Evolutionary conservation across 1,140 invertebrate genomes (phyloP).

Genomic region (Thalassaphorura encarpata): DNA sequence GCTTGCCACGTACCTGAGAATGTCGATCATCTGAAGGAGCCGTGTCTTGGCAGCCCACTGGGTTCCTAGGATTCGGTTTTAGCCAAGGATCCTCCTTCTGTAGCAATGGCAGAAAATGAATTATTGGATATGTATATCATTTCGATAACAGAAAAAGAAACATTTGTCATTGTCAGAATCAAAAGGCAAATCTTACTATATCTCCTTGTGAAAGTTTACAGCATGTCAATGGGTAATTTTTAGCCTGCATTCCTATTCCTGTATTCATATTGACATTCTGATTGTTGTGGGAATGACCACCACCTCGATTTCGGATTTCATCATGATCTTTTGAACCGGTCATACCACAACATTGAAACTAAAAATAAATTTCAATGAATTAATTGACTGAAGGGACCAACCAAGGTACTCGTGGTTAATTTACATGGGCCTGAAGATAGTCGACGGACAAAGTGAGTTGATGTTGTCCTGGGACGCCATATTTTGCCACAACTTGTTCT

Average conservation of each 20-base stretch:
- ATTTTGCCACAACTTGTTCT: conserved; percentile 39
- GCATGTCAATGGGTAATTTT: no score
- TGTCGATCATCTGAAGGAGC: conserved; percentile 38
- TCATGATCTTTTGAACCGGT: no score
- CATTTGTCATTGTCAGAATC: no score
- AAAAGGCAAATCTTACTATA: no score
- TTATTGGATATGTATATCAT: not conserved
- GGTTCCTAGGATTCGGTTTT: not conserved
- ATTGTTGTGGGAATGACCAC: no score
- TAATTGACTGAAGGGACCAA: conserved; percentile 44
- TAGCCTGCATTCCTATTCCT: no score
- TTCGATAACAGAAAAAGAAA: no score
- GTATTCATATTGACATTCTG: no score
- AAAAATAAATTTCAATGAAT: conserved; percentile 45
- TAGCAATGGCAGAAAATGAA: not conserved
- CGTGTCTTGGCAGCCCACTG: not conserved
- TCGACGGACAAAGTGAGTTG: not conserved
- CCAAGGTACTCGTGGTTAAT: no score
- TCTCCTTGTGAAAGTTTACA: no score
- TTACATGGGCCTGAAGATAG: no score
- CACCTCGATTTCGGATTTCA: no score
- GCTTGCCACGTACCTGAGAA: conserved; percentile 44
- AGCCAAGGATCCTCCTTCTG: not conserved
- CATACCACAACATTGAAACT: conserved; percentile 35
- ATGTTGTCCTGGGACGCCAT: conserved; percentile 38